Evolutionary conservation across 2,888 invertebrate species (phyloP).

Genomic region (Lamellibrachia satsuma): DNA sequence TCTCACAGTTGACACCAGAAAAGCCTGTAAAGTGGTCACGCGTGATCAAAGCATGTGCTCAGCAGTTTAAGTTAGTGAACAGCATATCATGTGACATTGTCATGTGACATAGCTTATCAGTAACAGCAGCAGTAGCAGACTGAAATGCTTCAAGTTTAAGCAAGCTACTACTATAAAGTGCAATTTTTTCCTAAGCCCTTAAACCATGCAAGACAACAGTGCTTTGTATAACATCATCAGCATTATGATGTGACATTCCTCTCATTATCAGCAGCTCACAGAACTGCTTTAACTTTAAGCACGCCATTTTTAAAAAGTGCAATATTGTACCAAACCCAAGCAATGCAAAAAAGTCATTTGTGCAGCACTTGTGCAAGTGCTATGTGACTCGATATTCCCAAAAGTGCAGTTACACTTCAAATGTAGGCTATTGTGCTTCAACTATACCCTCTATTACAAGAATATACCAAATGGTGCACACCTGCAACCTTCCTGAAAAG

Average conservation of each 20-base stretch:
- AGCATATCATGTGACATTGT: neutral
- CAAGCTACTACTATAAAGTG: too few relatives aligned
- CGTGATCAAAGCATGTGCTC: neutral
- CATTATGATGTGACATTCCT: too few relatives aligned
- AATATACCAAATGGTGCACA: too few relatives aligned
- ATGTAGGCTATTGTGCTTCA: too few relatives aligned
- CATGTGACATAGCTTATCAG: neutral
- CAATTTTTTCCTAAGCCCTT: too few relatives aligned
- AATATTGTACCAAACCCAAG: too few relatives aligned
- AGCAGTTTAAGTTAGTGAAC: neutral
- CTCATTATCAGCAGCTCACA: too few relatives aligned
- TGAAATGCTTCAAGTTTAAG: neutral
- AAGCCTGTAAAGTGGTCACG: slow-evolving; percentile 21
- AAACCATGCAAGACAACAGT: too few relatives aligned
- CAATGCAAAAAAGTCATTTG: neutral
- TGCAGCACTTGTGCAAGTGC: neutral
- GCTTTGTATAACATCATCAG: too few relatives aligned
- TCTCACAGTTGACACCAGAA: slow-evolving; percentile 18
- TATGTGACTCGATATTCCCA: neutral
- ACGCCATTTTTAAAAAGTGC: too few relatives aligned
- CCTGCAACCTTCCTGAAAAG: neutral
- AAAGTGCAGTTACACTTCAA: neutral
- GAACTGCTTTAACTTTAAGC: too few relatives aligned
- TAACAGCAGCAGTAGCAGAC: neutral
- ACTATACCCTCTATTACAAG: too few relatives aligned